Base-by-base conservation (phyloP, 2,113 vertebrate species). In the Centropristis striata region DNA sequence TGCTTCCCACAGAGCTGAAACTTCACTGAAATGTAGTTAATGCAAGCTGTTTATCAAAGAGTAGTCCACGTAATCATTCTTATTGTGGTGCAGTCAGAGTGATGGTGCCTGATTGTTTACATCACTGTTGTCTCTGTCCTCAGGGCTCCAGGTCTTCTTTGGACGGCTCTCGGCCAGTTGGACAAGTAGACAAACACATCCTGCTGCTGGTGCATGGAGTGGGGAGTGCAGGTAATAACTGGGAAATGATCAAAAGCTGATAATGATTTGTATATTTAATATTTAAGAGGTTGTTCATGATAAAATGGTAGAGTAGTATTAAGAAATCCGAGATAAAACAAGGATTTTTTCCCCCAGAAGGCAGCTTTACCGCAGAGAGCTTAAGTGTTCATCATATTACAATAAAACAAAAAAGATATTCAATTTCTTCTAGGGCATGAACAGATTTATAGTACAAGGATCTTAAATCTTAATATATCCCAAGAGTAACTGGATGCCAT, bases 101-200 rank as follows among this genome's bases (percentile, higher is more conserved):
- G 46, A 36, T 51, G 6, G 13, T 39, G 54, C 8, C n/a, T 59
- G 23, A 25, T 18, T 25, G 12, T 67, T 61, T 1, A 66, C 42
- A n/a, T 46, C 12, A 59, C 20, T 63, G 49, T 1, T 69, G 5
- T 68, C 7, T 65, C 28, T 65, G 2, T 77, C 11, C 23, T 21
- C 81, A 95, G 97, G 94, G 93, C 42, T 96, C 96, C 70, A 96
- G 96, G 70, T 96, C 95, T 20, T 96, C 97, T 59, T 76, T 97
- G 84, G 98, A 99, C 67, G 92, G 97, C 25, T 84, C 96, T 16
- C 96, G 98, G 37, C 97, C 96, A 1, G 96, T 99, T 78, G 97
- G 98, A 85, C 98, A 98, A 54, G 96, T 97, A 32, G 97, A 99
- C 93, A 98, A 97, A 70, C 98, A 99, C 81, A 99, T 99, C 87